Conservation (phyloP, 2,888 invertebrate genomes). For the Agrotis puta region DNA sequence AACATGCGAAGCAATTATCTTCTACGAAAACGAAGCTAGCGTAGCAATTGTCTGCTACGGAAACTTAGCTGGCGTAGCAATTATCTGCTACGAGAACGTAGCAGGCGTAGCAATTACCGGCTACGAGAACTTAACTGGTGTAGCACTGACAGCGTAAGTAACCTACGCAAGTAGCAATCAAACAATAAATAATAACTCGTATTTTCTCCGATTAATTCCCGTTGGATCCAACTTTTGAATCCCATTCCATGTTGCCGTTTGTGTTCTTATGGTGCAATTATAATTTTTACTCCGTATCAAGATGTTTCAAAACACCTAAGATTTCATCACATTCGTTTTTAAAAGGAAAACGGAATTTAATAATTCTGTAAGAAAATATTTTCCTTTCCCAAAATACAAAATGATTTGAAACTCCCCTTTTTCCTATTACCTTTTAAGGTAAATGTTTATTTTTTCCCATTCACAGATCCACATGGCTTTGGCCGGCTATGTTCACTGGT, state of each 20-base stretch:
- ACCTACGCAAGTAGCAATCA: no score
- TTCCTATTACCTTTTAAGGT: constrained; percentile 12
- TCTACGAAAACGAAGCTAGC: background rate
- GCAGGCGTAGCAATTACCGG: background rate
- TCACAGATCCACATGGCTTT: constrained; percentile 13
- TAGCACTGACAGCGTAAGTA: background rate
- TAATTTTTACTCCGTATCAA: background rate
- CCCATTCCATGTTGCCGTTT: no score
- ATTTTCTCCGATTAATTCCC: no score
- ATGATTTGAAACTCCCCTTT: background rate
- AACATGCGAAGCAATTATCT: background rate
- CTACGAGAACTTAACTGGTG: background rate
- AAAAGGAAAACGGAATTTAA: background rate
- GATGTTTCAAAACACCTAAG: background rate
- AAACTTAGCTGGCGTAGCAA: no score
- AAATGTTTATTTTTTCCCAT: constrained; percentile 29
- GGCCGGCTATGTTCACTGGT: constrained; percentile 25
- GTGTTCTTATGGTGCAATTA: no score
- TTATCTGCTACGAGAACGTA: background rate
- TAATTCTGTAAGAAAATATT: background rate
- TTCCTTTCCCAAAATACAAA: background rate
- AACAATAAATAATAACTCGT: no score
- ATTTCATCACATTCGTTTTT: no score
- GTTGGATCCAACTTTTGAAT: no score
- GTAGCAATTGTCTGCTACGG: constrained; percentile 17